Base-by-base conservation (phyloP, 2,113 vertebrate genomes). In the Caranx melampygus region DNA sequence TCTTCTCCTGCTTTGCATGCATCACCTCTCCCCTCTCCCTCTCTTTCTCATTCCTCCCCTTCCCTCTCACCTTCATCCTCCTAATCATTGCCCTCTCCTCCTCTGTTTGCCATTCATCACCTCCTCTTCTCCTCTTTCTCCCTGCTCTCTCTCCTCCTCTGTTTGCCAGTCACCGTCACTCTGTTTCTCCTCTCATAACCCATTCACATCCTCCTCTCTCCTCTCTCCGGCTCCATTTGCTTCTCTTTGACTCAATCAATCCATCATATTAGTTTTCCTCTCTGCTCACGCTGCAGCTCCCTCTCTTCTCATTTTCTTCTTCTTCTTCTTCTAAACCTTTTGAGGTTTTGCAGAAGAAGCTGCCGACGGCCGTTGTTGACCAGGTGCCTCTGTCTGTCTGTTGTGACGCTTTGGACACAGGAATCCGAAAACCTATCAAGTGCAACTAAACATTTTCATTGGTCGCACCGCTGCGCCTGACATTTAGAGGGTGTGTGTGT, bases 1-100 rank as follows among this genome's bases (percentile, higher is more conserved):
- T n/a, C 44, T 45, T 47, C 31, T 20, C 33, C 54, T 71, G 33
- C 59, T 90, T 72, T 44, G 65, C 57, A 84, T 87, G 82, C 76
- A 51, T 45, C 72, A 75, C 77, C 33, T 73, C 63, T 60, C 64
- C 16, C 64, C 16, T 0, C 52, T 61, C 47, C 4, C 33, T n/a
- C 80, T 82, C 78, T 69, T 88, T 80, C 68, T 70, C 66, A 83
- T 85, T 88, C 83, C 21, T 49, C 72, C 57, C 63, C 76, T 51
- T 69, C 54, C 74, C 60, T 49, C 80, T 86, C 87, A 78, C 78
- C 83, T 83, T 69, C 26, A 1, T 78, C 70, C 63, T 64, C 70
- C 81, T 79, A 67, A 63, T 84, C 75, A 76, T 79, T 34, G 47
- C 49, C 77, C 83, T 78, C 65, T 52, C 64, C 61, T 75, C 51